phyloP scores from a whole-genome alignment of 2,888 invertebrate genomes.

The Polydrusus tereticollis region DNA sequence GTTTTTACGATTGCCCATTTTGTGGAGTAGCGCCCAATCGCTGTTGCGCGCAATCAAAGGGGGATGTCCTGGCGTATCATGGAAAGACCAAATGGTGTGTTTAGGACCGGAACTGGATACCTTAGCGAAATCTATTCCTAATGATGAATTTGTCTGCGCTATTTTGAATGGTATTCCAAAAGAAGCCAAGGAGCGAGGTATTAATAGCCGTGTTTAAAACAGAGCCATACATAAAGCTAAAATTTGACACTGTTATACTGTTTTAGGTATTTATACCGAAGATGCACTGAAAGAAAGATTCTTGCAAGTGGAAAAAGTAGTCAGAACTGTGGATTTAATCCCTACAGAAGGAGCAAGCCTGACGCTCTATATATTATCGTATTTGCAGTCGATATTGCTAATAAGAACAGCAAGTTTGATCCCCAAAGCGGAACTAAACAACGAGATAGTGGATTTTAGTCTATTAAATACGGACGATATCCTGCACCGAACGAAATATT shows the following conservation, averaged over 20 bases:
- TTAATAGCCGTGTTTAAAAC: too few species aligned
- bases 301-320: constrained; percentile 82
- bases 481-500: constrained; percentile 90
- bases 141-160: constrained; percentile 84
- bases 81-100: constrained; percentile 73
- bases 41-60: constrained; percentile 81
- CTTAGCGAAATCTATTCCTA: constrained; percentile 78
- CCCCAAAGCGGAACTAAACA: constrained; percentile 79
- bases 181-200: constrained; percentile 78
- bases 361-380: constrained; percentile 86
- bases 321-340: constrained; percentile 86
- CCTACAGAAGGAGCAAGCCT: constrained; percentile 85
- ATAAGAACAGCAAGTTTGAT: constrained; percentile 78
- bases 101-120: constrained; percentile 79
- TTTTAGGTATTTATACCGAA: constrained; percentile 83
- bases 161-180: constrained; percentile 84
- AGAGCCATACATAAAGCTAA: too few species aligned
- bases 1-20: constrained; percentile 84
- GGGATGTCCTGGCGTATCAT: constrained; percentile 71
- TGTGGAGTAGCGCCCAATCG: constrained; percentile 95
- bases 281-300: constrained; percentile 88
- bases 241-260: neutral
- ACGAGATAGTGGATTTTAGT: constrained; percentile 79
- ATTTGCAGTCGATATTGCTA: constrained; percentile 86
- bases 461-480: constrained; percentile 89